Evolutionary conservation across 2,113 vertebrate species (phyloP), one percentile per base, ranked within the genome.

Genomic region (Megaceryle torquata): DNA sequence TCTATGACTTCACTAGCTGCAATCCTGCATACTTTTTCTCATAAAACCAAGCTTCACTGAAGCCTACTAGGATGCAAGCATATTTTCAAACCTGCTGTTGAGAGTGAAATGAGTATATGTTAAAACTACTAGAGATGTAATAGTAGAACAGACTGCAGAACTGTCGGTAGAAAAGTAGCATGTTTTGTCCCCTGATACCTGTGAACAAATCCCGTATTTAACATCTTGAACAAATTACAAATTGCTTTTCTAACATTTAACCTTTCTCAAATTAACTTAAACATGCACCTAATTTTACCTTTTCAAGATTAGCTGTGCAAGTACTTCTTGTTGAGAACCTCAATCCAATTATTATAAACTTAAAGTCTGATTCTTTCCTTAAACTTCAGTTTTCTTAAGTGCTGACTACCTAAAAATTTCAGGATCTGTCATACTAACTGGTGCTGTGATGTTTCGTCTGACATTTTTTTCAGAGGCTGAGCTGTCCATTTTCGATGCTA

Each of bases 211-310:
- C 48, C 19, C 31, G 1, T 69, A 18, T 82, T 87, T 92, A 89
- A 43, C 43, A 88, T 33, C 77, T 96, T 90, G 54, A 97, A 83
- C 77, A 95, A 95, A 94, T 91, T 91, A 89, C 90, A 95, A 93
- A 97, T 97, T 96, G 75, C 61, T 93, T 97, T 95, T 95, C 68
- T 94, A 92, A 88, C 76, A 92, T 93, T 94, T 79, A 82, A 61
- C 88, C 82, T 96, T 95, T 89, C 91, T 95, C 75, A 74, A 95
- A 89, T 88, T 64, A 87, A 35, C 50, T 85, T 88, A 86, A 76
- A 63, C 33, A 25, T 0, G 0, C 17, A 63, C 43, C 28, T 88
- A 12, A 71, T 91, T 89, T 82, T 87, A 60, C 43, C 65, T 93
- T 86, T 92, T 10, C 5, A 41, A 82, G 63, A 86, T 69, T 37